Percentiles rank a stretch among this genome's conserved stretches.
These are phyloP conservation scores for Cheilosia impressa DNA, from an alignment of 2,888 invertebrate species.

Conservation along the genomic window DNA sequence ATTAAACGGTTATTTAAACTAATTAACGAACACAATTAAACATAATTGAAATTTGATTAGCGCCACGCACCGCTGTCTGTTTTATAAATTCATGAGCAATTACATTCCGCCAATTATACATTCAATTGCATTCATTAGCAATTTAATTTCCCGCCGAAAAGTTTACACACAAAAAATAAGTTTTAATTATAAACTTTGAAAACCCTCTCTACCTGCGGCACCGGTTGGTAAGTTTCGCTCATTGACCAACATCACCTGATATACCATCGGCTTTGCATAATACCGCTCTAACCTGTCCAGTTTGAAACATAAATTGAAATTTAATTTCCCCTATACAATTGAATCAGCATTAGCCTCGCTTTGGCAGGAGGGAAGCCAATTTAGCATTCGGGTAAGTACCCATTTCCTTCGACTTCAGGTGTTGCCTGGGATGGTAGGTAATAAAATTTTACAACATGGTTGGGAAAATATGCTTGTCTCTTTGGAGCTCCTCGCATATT, in stretches of 20 bases:
- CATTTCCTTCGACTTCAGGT: constrained; percentile 54
- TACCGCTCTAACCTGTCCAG: not conserved
- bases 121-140: constrained; percentile 10
- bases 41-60: constrained; percentile 7
- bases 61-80: not conserved
- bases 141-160: not conserved
- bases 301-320: constrained; percentile 31
- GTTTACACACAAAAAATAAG: not conserved
- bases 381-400: constrained; percentile 35
- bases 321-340: constrained; percentile 43
- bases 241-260: not conserved
- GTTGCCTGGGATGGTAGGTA: constrained; percentile 48
- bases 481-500: not conserved
- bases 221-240: not conserved
- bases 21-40: constrained; percentile 4
- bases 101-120: constrained; percentile 2
- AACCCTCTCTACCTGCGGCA: not conserved
- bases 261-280: not conserved
- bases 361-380: constrained; percentile 27
- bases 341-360: constrained; percentile 44
- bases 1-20: not conserved
- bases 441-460: constrained; percentile 50
- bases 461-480: not conserved
- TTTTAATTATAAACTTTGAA: not conserved
- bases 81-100: not conserved